Evolutionary conservation across 2,888 invertebrate species (phyloP), one percentile per base, ranked within the genome.

Genomic region (Arge pagana): DNA sequence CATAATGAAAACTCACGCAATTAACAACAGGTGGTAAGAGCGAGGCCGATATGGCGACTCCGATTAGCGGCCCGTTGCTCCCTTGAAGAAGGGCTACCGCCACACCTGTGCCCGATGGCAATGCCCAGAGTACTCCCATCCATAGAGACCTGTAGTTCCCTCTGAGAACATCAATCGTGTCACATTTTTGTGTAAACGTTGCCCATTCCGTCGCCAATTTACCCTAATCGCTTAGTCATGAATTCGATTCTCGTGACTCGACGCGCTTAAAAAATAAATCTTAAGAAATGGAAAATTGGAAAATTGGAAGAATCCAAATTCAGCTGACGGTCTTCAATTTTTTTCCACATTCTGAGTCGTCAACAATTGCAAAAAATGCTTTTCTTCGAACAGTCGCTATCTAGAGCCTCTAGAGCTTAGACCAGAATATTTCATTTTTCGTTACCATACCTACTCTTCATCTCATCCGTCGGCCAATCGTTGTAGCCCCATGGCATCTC

Each of bases 21-120:
- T 93, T 93, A 18, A 92, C 91, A 50, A 90, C 89, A 3, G 92
- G 93, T 15, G 93, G 93, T 53, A 93, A 72, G 45, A 93, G 78
- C 0, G 92, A 92, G 0, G 92, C 92, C 13, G 92, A 92, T 70
- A 93, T 93, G n/a, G 93, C 93, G 48, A 93, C 92, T 53, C 92
- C 93, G 57, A 93, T 92, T 41, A 93, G 78, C 0, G 91, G 91
- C 0, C 91, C 91, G 31, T 88, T 88, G 69, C 90, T 91, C 26
- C 91, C 92, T 68, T 91, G 90, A 0, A 93, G 80, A 48, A 93
- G 79, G n/a, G 92, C 91, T 15, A 93, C 81, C 1, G 92, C 92
- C 10, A 93, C 92, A 6, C 91, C 93, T 4, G 87, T 87, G 10
- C 88, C 88, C 7, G 88, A 88, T 19, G 88, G 87, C 49, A 88